Conservation (phyloP, 2,113 vertebrate species). For the Psittacara wagleri region DNA sequence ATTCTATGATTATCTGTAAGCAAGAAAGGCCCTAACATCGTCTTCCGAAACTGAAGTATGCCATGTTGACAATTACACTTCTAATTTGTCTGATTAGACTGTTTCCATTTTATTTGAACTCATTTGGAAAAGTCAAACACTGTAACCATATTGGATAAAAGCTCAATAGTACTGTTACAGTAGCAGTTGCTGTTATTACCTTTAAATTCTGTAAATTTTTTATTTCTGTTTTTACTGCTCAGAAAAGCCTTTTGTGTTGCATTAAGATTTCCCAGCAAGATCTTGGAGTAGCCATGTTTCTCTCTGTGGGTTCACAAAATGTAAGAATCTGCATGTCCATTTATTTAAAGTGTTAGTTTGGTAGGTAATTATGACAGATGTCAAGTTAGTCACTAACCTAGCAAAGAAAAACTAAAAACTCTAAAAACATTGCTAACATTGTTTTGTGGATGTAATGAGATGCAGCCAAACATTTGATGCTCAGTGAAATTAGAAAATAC, state of each 20-base stretch:
- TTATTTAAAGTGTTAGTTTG: background rate
- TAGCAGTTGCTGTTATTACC: background rate
- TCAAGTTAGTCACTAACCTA: background rate
- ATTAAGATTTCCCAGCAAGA: background rate
- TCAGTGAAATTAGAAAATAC: background rate
- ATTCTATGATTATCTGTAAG: background rate
- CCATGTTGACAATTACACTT: background rate
- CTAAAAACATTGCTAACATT: background rate
- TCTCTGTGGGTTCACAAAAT: background rate
- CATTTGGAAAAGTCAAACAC: background rate
- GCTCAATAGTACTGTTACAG: background rate
- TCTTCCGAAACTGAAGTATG: background rate
- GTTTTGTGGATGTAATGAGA: background rate
- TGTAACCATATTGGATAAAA: background rate
- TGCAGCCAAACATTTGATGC: background rate
- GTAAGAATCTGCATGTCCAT: background rate
- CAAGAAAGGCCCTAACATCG: background rate
- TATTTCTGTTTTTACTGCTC: background rate
- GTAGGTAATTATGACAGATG: background rate
- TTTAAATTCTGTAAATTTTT: background rate
- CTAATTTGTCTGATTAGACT: background rate
- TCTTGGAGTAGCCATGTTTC: background rate
- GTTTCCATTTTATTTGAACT: background rate
- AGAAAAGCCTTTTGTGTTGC: background rate
- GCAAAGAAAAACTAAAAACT: background rate